phyloP scores from a whole-genome alignment of 2,797 vertebrate species.

The Myiothlypis chrysogaster region DNA sequence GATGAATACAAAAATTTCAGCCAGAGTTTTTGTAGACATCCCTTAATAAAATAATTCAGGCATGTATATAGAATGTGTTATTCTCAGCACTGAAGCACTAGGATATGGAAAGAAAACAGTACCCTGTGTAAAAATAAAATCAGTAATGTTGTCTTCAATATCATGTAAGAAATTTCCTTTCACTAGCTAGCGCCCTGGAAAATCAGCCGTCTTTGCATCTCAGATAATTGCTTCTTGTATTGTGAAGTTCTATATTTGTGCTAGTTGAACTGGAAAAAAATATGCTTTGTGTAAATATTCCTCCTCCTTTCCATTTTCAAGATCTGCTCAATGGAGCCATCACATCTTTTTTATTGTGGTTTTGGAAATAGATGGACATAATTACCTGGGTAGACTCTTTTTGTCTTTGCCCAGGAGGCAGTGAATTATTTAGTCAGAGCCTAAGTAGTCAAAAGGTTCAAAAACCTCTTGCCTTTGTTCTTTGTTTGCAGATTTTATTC shows the following conservation, averaged over 20 bases:
- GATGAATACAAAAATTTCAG: neutral
- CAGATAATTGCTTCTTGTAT: conserved; percentile 37
- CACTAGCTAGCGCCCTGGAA: conserved; percentile 6
- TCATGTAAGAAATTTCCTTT: neutral
- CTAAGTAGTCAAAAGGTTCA: conserved; percentile 34
- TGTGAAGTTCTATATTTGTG: conserved; percentile 24
- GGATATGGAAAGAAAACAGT: conserved; percentile 17
- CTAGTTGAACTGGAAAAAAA: conserved; percentile 47
- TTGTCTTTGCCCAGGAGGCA: neutral
- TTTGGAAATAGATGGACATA: conserved; percentile 20
- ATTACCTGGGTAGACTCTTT: conserved; percentile 3
- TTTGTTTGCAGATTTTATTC: conserved; percentile 92
- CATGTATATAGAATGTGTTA: conserved; percentile 11
- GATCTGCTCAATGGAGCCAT: conserved; percentile 14
- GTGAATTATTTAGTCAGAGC: conserved; percentile 5
- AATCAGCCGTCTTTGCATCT: conserved; percentile 56
- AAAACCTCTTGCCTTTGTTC: conserved; percentile 70
- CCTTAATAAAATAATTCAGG: conserved; percentile 39
- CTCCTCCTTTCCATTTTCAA: conserved; percentile 29
- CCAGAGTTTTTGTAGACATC: neutral
- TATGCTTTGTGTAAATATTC: conserved; percentile 41
- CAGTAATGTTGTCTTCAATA: neutral
- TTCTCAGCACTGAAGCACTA: conserved; percentile 19
- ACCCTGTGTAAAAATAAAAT: neutral
- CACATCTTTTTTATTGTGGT: neutral